A percentile compares a stretch with the other conserved stretches of the same genome.
Conservation (phyloP, 2,797 vertebrate species). For the Poecilia wingei region DNA sequence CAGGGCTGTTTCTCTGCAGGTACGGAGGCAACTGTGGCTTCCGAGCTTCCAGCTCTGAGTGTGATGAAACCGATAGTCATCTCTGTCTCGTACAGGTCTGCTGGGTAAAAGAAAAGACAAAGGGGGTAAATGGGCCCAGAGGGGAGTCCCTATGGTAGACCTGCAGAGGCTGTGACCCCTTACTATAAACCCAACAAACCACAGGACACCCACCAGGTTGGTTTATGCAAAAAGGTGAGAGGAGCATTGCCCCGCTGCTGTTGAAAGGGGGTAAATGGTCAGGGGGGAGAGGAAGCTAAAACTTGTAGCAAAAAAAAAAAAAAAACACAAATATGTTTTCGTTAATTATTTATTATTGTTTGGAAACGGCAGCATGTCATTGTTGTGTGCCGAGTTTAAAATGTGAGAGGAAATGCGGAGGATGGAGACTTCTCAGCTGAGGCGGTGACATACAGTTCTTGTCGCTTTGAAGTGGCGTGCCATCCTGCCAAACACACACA, state of each 20-base stretch:
- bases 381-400: neutral
- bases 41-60: slow-evolving; percentile 63
- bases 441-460: neutral
- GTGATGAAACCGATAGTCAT: slow-evolving; percentile 68
- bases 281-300: neutral
- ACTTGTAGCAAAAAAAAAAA: neutral
- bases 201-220: slow-evolving; percentile 2
- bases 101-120: slow-evolving; percentile 29
- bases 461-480: slow-evolving; percentile 59
- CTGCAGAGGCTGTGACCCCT: slow-evolving; percentile 14
- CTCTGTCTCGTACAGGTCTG: slow-evolving; percentile 26
- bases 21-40: slow-evolving; percentile 20
- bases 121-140: slow-evolving; percentile 21
- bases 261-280: neutral
- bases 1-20: slow-evolving; percentile 54
- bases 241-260: neutral
- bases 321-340: neutral
- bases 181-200: slow-evolving; percentile 1
- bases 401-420: slow-evolving; percentile 5
- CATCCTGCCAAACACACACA: slow-evolving; percentile 22
- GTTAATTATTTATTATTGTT: neutral
- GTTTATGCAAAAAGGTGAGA: neutral
- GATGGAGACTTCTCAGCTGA: slow-evolving; percentile 36
- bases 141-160: slow-evolving; percentile 47
- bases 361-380: slow-evolving; percentile 19